A percentile compares a stretch with the other conserved stretches of the same genome.
phyloP scores from a whole-genome alignment of 2,888 invertebrate genomes.

The Amphipyra berbera region DNA sequence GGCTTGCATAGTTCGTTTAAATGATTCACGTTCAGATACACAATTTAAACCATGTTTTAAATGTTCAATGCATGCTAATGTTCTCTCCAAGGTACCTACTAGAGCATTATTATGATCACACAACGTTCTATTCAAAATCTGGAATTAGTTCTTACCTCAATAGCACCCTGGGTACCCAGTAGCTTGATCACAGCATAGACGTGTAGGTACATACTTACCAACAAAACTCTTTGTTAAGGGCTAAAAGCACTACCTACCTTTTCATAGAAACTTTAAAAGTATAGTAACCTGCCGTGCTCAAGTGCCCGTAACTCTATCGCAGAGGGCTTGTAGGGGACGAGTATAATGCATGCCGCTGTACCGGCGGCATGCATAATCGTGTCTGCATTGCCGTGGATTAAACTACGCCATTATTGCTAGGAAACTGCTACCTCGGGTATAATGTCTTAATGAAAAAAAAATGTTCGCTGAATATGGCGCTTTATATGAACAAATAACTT shows the following conservation, averaged over 20 bases:
- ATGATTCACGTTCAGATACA: no score
- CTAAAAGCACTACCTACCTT: slow-evolving; percentile 43
- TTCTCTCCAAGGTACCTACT: no score
- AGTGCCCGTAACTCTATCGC: slow-evolving; percentile 72
- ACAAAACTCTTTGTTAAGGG: slow-evolving; percentile 13
- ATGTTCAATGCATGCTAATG: no score
- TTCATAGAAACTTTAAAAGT: slow-evolving; percentile 48
- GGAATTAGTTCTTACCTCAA: slow-evolving; percentile 21
- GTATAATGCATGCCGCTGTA: slow-evolving; percentile 52
- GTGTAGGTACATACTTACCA: slow-evolving; percentile 14
- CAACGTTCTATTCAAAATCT: background rate
- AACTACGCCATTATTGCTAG: slow-evolving; percentile 30
- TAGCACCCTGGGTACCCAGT: slow-evolving; percentile 24
- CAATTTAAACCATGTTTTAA: no score
- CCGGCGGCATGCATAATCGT: slow-evolving; percentile 50
- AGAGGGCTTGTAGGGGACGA: slow-evolving; percentile 55
- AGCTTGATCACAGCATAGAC: slow-evolving; percentile 17
- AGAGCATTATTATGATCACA: no score
- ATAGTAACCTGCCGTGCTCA: slow-evolving; percentile 67
- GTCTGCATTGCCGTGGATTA: slow-evolving; percentile 38
- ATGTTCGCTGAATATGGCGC: background rate
- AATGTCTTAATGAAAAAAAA: slow-evolving; percentile 14
- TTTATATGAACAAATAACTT: no score
- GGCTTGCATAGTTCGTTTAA: background rate
- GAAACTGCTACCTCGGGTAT: slow-evolving; percentile 10